Percentiles rank a stretch among this genome's conserved stretches.
These are phyloP conservation scores for Girardia tigrina DNA, from an alignment of 2,888 invertebrate genomes.

Conservation along the genomic window DNA sequence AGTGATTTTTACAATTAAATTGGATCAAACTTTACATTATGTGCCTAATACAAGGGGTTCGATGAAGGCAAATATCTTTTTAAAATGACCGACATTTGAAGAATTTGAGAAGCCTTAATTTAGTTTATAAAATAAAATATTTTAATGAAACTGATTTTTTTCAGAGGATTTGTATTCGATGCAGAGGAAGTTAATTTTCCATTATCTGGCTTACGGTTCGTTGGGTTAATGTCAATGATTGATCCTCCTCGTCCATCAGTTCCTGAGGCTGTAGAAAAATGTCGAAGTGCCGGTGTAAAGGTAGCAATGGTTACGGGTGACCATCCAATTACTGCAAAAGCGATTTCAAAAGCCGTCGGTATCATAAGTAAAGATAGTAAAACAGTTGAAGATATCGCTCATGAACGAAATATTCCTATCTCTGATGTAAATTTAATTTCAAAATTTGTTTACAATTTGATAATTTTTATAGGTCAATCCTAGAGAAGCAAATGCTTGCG, in stretches of 20 bases:
- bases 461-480: slow-evolving; percentile 20
- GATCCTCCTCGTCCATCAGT: slow-evolving; percentile 92
- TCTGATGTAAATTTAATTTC: not conserved
- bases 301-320: slow-evolving; percentile 55
- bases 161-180: slow-evolving; percentile 76
- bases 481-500: slow-evolving; percentile 51
- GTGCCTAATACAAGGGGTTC: no score
- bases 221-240: slow-evolving; percentile 94
- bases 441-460: not conserved
- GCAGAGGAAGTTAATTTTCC: slow-evolving; percentile 64
- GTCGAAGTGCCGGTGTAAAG: slow-evolving; percentile 89
- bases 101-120: no score
- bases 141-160: no score
- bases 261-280: slow-evolving; percentile 89
- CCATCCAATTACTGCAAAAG: slow-evolving; percentile 55
- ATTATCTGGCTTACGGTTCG: slow-evolving; percentile 63
- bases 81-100: no score
- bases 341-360: slow-evolving; percentile 55
- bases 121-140: no score
- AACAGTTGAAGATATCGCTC: slow-evolving; percentile 67
- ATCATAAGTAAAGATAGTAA: slow-evolving; percentile 54
- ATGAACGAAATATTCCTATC: slow-evolving; percentile 51
- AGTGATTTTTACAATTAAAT: no score
- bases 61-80: no score
- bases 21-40: no score